Percentiles rank a stretch among this genome's conserved stretches.
Evolutionary conservation across 2,888 invertebrate species (phyloP).

Genomic region (Argyra leucocephala): DNA sequence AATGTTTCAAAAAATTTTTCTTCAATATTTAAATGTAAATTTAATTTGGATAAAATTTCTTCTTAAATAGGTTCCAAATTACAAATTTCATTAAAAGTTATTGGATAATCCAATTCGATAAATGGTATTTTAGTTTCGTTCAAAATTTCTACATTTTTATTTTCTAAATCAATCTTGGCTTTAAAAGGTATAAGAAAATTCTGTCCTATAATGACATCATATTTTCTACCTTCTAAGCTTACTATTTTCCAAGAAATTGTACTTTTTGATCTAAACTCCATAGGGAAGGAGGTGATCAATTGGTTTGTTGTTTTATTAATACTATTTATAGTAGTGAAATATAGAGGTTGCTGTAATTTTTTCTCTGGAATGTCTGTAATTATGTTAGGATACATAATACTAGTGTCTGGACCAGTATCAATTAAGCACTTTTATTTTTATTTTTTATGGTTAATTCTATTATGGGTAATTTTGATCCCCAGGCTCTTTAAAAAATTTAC

Average conservation of each 20-base stretch:
- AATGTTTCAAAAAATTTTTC: constrained; percentile 11
- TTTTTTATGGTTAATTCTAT: constrained; percentile 17
- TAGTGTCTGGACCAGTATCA: constrained; percentile 16
- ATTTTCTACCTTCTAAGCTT: constrained; percentile 16
- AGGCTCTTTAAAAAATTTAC: constrained; percentile 16
- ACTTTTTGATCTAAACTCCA: constrained; percentile 18
- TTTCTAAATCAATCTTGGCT: constrained; percentile 18
- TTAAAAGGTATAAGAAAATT: constrained; percentile 11
- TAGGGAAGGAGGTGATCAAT: constrained; percentile 16
- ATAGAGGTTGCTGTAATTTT: constrained; percentile 15
- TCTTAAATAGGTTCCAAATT: too few species aligned
- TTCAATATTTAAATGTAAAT: constrained; percentile 12
- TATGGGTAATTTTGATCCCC: constrained; percentile 15
- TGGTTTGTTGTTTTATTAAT: constrained; percentile 14
- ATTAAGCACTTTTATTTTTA: constrained; percentile 17
- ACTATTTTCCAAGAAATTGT: constrained; percentile 21
- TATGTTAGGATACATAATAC: constrained; percentile 16
- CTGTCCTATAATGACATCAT: constrained; percentile 20
- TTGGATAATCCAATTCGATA: neutral
- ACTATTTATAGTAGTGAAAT: constrained; percentile 18
- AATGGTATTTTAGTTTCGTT: too few species aligned
- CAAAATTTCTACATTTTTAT: neutral
- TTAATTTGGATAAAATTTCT: neutral
- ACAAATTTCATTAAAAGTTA: neutral
- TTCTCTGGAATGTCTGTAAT: constrained; percentile 5